Evolutionary conservation across 1,140 invertebrate species (phyloP), one percentile per base, ranked within the genome.

Genomic region (Solenopsis fugax): DNA sequence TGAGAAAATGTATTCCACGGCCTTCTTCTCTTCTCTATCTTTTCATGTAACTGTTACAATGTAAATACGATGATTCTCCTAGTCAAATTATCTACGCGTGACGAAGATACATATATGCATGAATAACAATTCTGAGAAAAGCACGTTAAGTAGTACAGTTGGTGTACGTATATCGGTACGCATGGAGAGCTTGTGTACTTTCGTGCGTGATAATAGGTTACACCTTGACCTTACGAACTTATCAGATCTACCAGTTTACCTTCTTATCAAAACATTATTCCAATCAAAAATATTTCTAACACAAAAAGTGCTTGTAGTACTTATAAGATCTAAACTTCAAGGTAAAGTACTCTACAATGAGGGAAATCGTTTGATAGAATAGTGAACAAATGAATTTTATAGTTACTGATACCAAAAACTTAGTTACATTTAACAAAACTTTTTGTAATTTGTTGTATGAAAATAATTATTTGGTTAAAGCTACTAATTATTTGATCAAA

Each of bases 161-260:
- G 16, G 10, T 69, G 37, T 37, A 37, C 62, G 62, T 18, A 9
- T 67, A 56, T 48, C 48, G 56, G 34, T 41, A 80, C 16, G n/a
- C 29, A 41, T 29, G 41, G 10, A 65, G 29, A 41, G 37, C 34
- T 80, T 18, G 45, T 77, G 7, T 34, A 81, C 16, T 56, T 69
- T 62, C 48, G 34, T 67, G 77, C 62, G 18, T 21, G 77, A 78
- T 67, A 80, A 80, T 16, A 50, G 45, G 45, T 78, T 78, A 80
- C 24, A 13, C 62, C 77, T 81, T 81, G 78, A 72, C 50, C 80
- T 82, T 60, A 29, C 5, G 12, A 80, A 37, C 29, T 1, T 72
- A 60, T 73, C 52, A 82, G 41, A 73, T 48, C 6, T 18, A 71
- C 2, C n/a, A 56, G 12, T 13, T 12, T 37, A 80, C 6, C 29